Base-by-base conservation (phyloP, 2,888 invertebrate species). In the Pardosa pseudoannulata region DNA sequence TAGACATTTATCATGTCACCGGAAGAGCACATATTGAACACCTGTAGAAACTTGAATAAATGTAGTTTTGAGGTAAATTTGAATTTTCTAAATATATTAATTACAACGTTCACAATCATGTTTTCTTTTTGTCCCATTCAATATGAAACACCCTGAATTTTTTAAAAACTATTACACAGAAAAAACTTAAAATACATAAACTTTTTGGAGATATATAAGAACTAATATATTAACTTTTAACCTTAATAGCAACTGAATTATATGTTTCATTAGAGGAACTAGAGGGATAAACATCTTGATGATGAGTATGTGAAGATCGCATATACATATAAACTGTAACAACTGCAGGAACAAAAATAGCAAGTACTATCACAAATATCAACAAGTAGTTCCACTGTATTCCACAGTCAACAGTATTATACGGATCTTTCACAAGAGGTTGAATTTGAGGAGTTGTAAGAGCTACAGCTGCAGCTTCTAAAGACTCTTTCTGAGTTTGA, bases 371-470 rank as follows among this genome's bases (percentile, higher is more conserved):
- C 39, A 80, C 62, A n/a, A 39, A 71, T 16, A 88, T 27, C 16
- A 88, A 28, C 32, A 88, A 70, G 62, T 75, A 79, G 27, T 76
- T 79, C 88, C 85, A 80, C 23, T 79, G 78, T 50, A 88, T 80
- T 23, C 88, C 88, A 68, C 88, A 88, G 23, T 85, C 85, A 46
- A 71, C 82, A 13, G 83, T 79, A 41, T 83, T 83, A 41, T 76
- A 87, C n/a, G 85, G 85, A 74, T 88, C 79, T 70, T 88, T 82
- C 19, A 79, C 75, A 32, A 88, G 70, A 11, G 82, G 88, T 27
- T 82, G 82, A n/a, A 88, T 79, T 36, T 78, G 82, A n/a, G 88
- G 88, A n/a, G 79, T 32, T 9, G 82, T 88, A 6, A 88, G 50
- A 29, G 78, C 73, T n/a, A 68, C 78, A 11, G 80, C 74, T 16